Evolutionary conservation across 2,113 vertebrate genomes (phyloP), one percentile per base, ranked within the genome.

Genomic region (Oryzias melastigma): DNA sequence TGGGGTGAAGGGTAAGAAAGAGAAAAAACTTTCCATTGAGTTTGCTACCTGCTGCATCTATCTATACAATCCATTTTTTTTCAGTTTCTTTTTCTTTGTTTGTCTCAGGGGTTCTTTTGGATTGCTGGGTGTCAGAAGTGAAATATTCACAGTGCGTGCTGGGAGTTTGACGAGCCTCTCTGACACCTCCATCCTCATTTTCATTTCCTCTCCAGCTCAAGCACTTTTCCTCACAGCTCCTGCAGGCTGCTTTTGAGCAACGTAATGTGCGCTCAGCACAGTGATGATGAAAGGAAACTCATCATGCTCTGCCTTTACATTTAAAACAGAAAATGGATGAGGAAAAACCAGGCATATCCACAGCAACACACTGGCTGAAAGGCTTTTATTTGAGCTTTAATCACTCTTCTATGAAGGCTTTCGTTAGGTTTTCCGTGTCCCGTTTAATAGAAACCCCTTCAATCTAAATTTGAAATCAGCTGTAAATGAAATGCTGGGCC

Each of bases 121-220:
- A 63, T 53, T 65, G 68, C 68, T 66, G 71, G 45, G 73, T 81
- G 75, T 81, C 69, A 48, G 59, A 18, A 17, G 63, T 80, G 65
- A 85, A 85, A 87, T 83, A 86, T 87, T 85, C 78, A 85, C 63
- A 5, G 53, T 72, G 60, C 35, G 52, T 62, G 59, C 47, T 3
- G 61, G 62, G 72, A 77, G 73, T 76, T 78, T 86, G 78, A 85
- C 58, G 27, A 76, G 83, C 64, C 1, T 18, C 61, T 75, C 60
- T 67, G 74, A 78, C 80, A 72, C 77, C 62, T 75, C 69, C 53
- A 29, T 18, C 29, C 68, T 81, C 62, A 62, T 73, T 73, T 77
- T 64, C 70, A 77, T 83, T 72, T 77, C 71, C 71, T 63, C 65
- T 29, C 62, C 5, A 52, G 60, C 40, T 52, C 51, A 52, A 4